phyloP scores from a whole-genome alignment of 2,888 invertebrate species.

The Notodromas monacha region DNA sequence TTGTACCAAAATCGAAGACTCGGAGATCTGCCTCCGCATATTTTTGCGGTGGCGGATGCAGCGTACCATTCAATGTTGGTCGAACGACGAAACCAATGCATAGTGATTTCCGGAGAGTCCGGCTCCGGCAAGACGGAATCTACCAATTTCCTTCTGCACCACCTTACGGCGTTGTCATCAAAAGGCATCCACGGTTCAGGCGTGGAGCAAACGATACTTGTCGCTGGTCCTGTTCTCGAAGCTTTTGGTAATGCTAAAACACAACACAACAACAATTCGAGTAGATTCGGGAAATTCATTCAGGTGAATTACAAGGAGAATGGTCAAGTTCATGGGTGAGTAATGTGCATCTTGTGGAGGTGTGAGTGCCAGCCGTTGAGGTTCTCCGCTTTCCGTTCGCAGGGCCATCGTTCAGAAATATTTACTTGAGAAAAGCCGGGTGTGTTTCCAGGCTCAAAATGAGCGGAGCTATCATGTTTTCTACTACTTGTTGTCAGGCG shows the following conservation, averaged over 20 bases:
- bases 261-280: conserved; percentile 84
- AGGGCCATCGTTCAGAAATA: conserved; percentile 84
- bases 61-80: conserved; percentile 80
- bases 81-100: conserved; percentile 60
- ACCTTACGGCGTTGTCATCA: conserved; percentile 70
- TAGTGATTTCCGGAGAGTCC: conserved; percentile 77
- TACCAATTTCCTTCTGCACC: conserved; percentile 74
- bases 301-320: conserved; percentile 91
- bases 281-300: conserved; percentile 86
- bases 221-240: conserved; percentile 64
- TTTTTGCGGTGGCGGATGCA: conserved; percentile 78
- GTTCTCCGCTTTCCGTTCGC: conserved; percentile 12
- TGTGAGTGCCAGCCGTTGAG: neutral
- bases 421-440: conserved; percentile 70
- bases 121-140: conserved; percentile 90
- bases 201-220: conserved; percentile 82
- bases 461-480: conserved; percentile 93
- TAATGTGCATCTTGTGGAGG: conserved; percentile 7
- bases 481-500: conserved; percentile 70
- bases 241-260: conserved; percentile 97
- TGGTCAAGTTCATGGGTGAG: conserved; percentile 80
- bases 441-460: conserved; percentile 66
- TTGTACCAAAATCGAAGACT: conserved; percentile 68
- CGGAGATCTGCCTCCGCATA: conserved; percentile 74
- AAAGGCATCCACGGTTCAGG: conserved; percentile 75